These are phyloP conservation scores for Drosophila mayri DNA, from an alignment of 1,140 invertebrate genomes.

Conservation along the genomic window DNA sequence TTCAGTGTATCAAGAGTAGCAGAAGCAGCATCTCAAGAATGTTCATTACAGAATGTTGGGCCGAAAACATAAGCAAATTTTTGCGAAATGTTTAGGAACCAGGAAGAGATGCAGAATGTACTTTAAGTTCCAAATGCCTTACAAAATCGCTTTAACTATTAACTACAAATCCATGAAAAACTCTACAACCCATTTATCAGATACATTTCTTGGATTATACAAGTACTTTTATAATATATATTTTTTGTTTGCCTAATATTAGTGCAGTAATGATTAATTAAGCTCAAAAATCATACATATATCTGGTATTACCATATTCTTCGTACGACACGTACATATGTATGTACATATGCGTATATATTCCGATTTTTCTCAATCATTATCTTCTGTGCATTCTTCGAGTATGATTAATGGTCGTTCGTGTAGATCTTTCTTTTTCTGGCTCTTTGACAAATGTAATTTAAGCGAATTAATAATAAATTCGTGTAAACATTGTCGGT, in stretches of 20 bases:
- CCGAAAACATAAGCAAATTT: conserved; percentile 15
- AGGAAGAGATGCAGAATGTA: not conserved
- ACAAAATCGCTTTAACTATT: not conserved
- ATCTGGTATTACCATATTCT: conserved; percentile 11
- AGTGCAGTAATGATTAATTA: conserved; percentile 29
- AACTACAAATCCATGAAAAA: not conserved
- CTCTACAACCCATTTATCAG: not conserved
- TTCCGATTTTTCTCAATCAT: conserved; percentile 22
- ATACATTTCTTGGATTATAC: not conserved
- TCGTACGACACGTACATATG: conserved; percentile 8
- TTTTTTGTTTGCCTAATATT: not conserved
- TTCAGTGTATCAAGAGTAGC: not conserved
- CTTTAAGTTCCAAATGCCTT: not conserved
- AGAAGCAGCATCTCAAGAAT: conserved; percentile 7
- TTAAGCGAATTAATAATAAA: conserved; percentile 46
- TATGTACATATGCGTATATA: conserved; percentile 5
- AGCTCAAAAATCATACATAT: conserved; percentile 10
- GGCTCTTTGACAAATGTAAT: conserved; percentile 53
- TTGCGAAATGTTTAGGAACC: not conserved
- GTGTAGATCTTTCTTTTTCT: conserved; percentile 45
- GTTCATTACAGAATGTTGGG: conserved; percentile 22
- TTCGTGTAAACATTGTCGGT: conserved; percentile 43
- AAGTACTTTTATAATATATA: not conserved
- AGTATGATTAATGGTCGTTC: conserved; percentile 48
- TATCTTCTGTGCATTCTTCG: conserved; percentile 35